Conservation (phyloP, 2,113 vertebrate species). For the Nothoprocta perdicaria region DNA sequence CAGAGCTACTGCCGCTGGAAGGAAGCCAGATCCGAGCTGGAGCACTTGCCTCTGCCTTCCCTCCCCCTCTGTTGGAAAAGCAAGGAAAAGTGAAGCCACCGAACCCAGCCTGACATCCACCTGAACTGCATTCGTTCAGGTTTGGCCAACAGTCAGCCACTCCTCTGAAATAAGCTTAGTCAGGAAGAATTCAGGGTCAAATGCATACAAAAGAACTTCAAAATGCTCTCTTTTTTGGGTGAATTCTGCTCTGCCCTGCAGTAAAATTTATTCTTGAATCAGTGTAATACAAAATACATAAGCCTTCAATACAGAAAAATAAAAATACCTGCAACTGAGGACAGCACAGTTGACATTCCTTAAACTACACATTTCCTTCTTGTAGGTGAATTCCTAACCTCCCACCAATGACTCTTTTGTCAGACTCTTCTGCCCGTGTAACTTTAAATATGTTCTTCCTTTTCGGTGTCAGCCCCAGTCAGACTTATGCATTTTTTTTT, state of each 20-base stretch:
- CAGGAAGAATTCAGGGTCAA: neutral
- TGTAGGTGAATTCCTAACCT: neutral
- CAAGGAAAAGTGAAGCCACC: neutral
- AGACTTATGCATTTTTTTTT: neutral
- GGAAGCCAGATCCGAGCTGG: slow-evolving; percentile 9
- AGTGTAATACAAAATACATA: slow-evolving; percentile 2
- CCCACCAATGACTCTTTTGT: neutral
- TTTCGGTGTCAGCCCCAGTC: neutral
- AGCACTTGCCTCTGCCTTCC: neutral
- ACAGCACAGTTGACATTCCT: neutral
- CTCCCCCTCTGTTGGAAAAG: neutral
- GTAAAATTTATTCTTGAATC: slow-evolving; percentile 1
- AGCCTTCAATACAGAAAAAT: neutral
- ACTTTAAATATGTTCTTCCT: neutral
- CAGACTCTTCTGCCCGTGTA: neutral
- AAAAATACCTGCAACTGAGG: neutral
- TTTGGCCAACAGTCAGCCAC: neutral
- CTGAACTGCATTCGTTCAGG: neutral
- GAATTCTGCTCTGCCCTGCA: neutral
- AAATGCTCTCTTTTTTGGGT: neutral
- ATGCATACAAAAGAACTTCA: neutral
- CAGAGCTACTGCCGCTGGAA: slow-evolving; percentile 67
- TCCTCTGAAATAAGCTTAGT: neutral
- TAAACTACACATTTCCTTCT: neutral
- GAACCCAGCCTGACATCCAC: neutral